These are phyloP conservation scores for Bimastos eiseni DNA, from an alignment of 2,888 invertebrate species.

Conservation along the genomic window DNA sequence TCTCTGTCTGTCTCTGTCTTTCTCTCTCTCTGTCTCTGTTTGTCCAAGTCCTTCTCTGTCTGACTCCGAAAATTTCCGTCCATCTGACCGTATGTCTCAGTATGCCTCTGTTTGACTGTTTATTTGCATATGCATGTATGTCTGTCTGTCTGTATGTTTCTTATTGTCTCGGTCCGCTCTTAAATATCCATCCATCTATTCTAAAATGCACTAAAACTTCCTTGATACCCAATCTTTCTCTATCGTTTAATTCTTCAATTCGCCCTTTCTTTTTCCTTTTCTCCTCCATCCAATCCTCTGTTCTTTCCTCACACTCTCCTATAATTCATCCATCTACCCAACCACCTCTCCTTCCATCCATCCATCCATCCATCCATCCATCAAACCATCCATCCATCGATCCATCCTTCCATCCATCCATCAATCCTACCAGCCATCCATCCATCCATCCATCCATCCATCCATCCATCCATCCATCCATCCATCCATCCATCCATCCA, in stretches of 20 bases:
- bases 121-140: background rate
- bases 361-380: no score
- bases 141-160: background rate
- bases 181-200: background rate
- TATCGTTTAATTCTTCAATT: no score
- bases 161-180: background rate
- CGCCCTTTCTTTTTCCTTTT: background rate
- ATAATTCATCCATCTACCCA: background rate
- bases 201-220: no score
- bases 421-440: no score
- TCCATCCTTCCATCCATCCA: no score
- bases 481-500: background rate
- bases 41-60: background rate
- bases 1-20: background rate
- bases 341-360: background rate
- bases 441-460: no score
- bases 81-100: background rate
- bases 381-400: no score
- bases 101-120: background rate
- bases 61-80: background rate
- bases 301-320: background rate
- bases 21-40: background rate
- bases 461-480: background rate
- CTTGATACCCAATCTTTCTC: no score
- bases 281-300: background rate